Conservation (phyloP, 1,140 invertebrate genomes). For the Pygmarrhopalites habei region DNA sequence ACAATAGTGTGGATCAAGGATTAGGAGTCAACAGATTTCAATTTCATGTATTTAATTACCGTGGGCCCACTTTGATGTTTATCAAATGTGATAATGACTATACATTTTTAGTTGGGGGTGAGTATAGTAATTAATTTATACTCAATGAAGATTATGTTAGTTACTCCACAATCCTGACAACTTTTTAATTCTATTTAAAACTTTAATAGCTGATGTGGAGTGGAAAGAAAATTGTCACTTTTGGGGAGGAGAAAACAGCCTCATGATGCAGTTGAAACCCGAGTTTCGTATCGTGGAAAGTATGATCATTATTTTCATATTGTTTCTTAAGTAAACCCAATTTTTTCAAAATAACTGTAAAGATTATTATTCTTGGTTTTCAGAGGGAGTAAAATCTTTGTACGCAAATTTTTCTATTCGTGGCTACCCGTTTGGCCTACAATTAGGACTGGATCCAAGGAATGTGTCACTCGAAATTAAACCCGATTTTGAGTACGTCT, state of each 20-base stretch:
- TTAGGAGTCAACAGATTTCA: constrained; percentile 77
- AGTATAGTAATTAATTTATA: no score
- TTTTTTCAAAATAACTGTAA: no score
- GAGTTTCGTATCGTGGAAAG: constrained; percentile 56
- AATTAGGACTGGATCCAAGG: constrained; percentile 68
- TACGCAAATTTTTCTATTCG: constrained; percentile 75
- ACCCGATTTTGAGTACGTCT: constrained; percentile 58
- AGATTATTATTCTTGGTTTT: constrained; percentile 38
- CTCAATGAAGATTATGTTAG: no score
- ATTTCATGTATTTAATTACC: constrained; percentile 76
- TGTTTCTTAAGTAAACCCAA: no score
- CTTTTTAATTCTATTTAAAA: no score
- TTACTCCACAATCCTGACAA: no score
- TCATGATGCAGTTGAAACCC: constrained; percentile 70
- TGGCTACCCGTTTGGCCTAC: constrained; percentile 73
- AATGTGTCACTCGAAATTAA: constrained; percentile 65
- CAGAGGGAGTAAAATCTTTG: constrained; percentile 65
- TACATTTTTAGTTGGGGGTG: constrained; percentile 68
- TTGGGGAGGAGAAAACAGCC: constrained; percentile 69
- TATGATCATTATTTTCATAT: constrained; percentile 45
- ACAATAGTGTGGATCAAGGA: constrained; percentile 74
- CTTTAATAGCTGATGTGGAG: constrained; percentile 65
- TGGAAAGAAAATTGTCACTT: constrained; percentile 79
- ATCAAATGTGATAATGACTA: constrained; percentile 59
- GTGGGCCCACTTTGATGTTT: constrained; percentile 72